These are phyloP conservation scores for Calliphora vicina DNA, from an alignment of 1,140 invertebrate genomes.

Conservation along the genomic window DNA sequence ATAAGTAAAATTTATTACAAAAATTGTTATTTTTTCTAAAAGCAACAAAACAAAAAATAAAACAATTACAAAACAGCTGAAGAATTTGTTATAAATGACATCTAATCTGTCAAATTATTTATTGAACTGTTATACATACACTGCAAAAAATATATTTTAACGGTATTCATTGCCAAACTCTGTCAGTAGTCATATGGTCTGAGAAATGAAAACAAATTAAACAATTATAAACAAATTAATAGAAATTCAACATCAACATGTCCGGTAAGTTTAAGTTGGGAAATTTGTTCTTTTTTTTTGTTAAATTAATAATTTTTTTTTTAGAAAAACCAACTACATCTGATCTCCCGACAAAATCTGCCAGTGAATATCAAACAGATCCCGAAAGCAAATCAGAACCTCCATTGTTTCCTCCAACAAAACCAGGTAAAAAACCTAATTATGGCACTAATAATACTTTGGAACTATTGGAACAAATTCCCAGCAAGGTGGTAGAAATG, in stretches of 20 bases:
- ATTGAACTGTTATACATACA: neutral
- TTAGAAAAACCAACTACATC: neutral
- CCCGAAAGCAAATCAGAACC: neutral
- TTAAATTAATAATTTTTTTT: neutral
- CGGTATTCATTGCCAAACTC: no score
- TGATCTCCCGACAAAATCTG: neutral
- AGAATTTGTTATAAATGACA: neutral
- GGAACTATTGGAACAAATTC: conserved; percentile 55
- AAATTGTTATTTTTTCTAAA: neutral
- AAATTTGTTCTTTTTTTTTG: conserved; percentile 2
- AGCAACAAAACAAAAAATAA: conserved; percentile 1
- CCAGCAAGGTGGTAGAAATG: conserved; percentile 54
- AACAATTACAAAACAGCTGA: neutral
- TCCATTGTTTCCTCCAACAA: conserved; percentile 48
- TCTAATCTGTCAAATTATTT: neutral
- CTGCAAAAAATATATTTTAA: neutral
- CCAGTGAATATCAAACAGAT: neutral
- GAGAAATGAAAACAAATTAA: neutral
- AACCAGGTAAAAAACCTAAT: conserved; percentile 46
- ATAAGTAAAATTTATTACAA: neutral
- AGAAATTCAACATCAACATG: neutral
- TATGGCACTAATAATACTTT: conserved; percentile 60
- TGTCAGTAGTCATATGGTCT: neutral
- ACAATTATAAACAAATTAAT: neutral
- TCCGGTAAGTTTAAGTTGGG: neutral